These are phyloP conservation scores for Gobionotothen gibberifrons DNA, from an alignment of 2,797 vertebrate species.

Conservation along the genomic window DNA sequence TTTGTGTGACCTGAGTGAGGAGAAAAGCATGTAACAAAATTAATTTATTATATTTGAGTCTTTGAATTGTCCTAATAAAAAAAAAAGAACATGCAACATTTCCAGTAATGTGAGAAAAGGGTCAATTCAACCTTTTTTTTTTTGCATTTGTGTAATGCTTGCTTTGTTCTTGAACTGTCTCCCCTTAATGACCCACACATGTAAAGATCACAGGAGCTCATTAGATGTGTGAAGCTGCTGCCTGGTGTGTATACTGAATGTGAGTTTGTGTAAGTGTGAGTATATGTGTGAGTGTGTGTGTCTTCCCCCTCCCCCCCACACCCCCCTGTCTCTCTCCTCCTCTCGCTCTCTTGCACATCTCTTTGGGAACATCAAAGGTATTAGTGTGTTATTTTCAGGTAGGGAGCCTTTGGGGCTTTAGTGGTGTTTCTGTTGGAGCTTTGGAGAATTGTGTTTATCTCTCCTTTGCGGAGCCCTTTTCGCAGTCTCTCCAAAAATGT, in stretches of 20 bases:
- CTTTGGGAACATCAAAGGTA: slow-evolving; percentile 73
- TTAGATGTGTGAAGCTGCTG: slow-evolving; percentile 53
- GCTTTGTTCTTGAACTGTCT: too few species aligned
- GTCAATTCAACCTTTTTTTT: too few species aligned
- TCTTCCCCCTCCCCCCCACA: background rate
- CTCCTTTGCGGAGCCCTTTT: slow-evolving; percentile 47
- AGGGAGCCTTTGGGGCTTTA: slow-evolving; percentile 64
- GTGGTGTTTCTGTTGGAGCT: slow-evolving; percentile 65
- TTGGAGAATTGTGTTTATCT: slow-evolving; percentile 71
- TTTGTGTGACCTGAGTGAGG: slow-evolving; percentile 6
- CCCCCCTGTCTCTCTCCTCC: slow-evolving; percentile 4
- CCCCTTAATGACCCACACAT: slow-evolving; percentile 22
- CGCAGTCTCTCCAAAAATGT: slow-evolving; percentile 69
- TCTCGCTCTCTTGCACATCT: slow-evolving; percentile 58
- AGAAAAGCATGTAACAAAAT: background rate
- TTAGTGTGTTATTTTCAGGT: slow-evolving; percentile 70
- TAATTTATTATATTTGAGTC: slow-evolving; percentile 8
- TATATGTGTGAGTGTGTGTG: slow-evolving; percentile 14
- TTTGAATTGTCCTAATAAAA: background rate
- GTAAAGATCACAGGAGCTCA: slow-evolving; percentile 52
- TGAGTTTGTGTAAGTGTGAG: background rate
- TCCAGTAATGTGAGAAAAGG: background rate
- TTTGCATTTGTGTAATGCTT: too few species aligned
- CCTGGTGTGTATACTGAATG: background rate
- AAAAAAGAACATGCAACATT: background rate